A percentile compares a stretch with the other conserved stretches of the same genome.
Evolutionary conservation across 2,797 vertebrate species (phyloP).

Genomic region (Clamator glandarius): DNA sequence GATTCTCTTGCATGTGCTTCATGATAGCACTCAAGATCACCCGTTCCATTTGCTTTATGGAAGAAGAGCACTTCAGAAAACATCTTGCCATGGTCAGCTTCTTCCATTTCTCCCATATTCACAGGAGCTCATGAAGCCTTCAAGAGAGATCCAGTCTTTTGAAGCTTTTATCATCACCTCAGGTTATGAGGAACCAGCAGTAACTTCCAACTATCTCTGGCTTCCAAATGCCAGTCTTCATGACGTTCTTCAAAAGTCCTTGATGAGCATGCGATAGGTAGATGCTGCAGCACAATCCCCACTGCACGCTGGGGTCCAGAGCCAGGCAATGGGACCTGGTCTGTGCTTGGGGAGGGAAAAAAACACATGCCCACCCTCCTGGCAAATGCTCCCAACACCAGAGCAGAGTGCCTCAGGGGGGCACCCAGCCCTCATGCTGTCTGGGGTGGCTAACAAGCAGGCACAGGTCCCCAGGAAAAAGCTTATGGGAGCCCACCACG

Average conservation of each 20-base stretch:
- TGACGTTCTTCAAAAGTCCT: not conserved
- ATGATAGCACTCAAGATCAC: too few relatives aligned
- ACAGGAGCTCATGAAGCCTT: not conserved
- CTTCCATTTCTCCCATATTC: not conserved
- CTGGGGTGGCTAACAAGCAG: accelerated
- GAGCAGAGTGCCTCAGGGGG: not conserved
- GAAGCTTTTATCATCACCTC: not conserved
- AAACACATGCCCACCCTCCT: not conserved
- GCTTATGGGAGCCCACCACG: not conserved
- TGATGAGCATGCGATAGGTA: accelerated
- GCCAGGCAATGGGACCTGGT: accelerated
- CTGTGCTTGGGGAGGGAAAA: not conserved
- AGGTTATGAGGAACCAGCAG: not conserved
- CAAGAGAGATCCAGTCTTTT: not conserved
- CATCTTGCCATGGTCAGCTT: not conserved
- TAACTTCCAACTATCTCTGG: not conserved
- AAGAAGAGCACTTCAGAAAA: not conserved
- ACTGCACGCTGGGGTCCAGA: not conserved
- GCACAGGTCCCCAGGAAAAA: not conserved
- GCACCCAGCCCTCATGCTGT: not conserved
- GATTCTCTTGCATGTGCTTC: too few relatives aligned
- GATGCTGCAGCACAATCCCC: not conserved
- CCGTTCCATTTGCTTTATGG: not conserved
- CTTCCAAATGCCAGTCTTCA: not conserved
- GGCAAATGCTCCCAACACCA: not conserved